Evolutionary conservation across 2,113 vertebrate species (phyloP).

Genomic region (Pangasianodon gigas): DNA sequence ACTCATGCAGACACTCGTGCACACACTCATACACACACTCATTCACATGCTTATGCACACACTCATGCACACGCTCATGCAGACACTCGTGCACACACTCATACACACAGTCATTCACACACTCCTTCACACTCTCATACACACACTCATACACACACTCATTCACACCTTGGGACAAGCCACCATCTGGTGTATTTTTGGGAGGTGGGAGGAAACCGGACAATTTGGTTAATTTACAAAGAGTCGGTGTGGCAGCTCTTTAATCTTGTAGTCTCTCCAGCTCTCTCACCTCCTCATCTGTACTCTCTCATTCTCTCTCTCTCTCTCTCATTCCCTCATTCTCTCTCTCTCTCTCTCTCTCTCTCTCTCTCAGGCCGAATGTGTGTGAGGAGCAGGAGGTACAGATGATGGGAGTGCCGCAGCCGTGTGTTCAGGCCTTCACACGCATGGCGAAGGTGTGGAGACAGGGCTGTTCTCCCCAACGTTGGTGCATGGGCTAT

Average conservation of each 20-base stretch:
- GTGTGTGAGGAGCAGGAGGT: constrained; percentile 80
- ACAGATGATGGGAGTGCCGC: constrained; percentile 67
- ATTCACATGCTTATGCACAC: not conserved
- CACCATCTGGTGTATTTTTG: not conserved
- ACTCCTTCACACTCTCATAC: not conserved
- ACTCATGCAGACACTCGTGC: not conserved
- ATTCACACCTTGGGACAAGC: not conserved
- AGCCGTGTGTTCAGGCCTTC: constrained; percentile 77
- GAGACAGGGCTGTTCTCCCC: constrained; percentile 77
- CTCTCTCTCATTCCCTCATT: not conserved
- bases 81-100: not conserved
- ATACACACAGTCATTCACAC: no score
- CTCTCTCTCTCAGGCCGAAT: constrained; percentile 74
- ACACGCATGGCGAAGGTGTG: constrained; percentile 75
- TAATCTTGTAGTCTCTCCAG: not conserved
- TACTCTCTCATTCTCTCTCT: constrained; percentile 51
- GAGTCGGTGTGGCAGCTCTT: not conserved
- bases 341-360: not conserved
- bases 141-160: not conserved
- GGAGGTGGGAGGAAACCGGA: not conserved
- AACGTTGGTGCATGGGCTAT: constrained; percentile 75
- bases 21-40: not conserved
- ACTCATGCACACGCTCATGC: not conserved
- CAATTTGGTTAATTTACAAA: not conserved
- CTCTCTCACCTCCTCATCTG: not conserved